Percentiles rank a stretch among this genome's conserved stretches.
phyloP scores from a whole-genome alignment of 1,140 invertebrate species.

The Camponotus floridanus region DNA sequence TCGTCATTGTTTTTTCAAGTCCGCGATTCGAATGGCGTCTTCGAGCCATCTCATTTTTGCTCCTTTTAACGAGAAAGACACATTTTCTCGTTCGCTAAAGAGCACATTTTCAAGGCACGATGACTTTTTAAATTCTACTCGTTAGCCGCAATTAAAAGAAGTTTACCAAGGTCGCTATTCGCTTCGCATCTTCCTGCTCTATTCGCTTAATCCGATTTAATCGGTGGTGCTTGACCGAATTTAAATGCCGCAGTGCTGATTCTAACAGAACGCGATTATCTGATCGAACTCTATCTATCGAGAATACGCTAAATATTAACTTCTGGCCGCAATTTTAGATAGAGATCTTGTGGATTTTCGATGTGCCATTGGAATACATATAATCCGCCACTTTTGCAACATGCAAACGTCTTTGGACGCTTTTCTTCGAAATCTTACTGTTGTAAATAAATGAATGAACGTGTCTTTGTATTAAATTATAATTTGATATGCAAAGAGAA shows the following conservation, averaged over 20 bases:
- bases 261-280: background rate
- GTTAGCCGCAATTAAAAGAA: slow-evolving; percentile 19
- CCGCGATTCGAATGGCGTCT: background rate
- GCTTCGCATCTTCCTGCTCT: background rate
- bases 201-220: slow-evolving; percentile 61
- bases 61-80: background rate
- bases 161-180: slow-evolving; percentile 6
- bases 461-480: background rate
- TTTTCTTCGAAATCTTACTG: background rate
- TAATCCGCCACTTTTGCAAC: background rate
- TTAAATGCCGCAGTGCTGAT: slow-evolving; percentile 33
- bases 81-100: background rate
- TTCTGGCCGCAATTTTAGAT: slow-evolving; percentile 29
- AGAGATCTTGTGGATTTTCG: slow-evolving; percentile 15
- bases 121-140: background rate
- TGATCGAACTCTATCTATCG: slow-evolving; percentile 17
- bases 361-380: background rate
- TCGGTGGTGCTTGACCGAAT: background rate
- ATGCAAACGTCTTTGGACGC: background rate
- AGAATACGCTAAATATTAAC: slow-evolving; percentile 42
- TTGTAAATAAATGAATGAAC: background rate
- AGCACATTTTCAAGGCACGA: background rate
- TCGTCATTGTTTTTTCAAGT: background rate
- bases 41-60: background rate
- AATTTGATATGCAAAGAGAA: background rate